A percentile compares a stretch with the other conserved stretches of the same genome.
Conservation (phyloP, 2,113 vertebrate genomes). For the Saimiri boliviensis region DNA sequence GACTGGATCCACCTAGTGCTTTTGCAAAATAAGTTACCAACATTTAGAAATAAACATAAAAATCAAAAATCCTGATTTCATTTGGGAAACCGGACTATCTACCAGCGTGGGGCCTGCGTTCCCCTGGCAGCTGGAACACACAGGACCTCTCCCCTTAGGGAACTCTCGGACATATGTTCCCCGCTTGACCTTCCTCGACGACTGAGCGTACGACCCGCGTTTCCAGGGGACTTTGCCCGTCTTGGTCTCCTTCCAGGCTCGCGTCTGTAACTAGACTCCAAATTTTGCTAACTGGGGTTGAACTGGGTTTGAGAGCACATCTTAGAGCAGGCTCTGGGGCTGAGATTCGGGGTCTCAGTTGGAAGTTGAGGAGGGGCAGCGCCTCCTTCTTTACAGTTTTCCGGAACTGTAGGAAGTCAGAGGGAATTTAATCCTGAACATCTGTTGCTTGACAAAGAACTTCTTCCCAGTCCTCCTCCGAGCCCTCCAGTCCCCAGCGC, state of each 20-base stretch:
- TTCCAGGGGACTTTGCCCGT: background rate
- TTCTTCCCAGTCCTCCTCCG: background rate
- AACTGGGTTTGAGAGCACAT: background rate
- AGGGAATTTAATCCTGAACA: background rate
- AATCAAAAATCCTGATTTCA: background rate
- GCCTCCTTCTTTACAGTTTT: background rate
- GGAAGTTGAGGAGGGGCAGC: background rate
- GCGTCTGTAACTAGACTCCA: background rate
- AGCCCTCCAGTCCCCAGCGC: constrained; percentile 11
- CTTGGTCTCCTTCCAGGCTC: background rate
- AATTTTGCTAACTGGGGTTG: background rate
- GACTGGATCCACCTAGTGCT: background rate
- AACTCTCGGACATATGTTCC: accelerated
- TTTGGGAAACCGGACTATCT: background rate
- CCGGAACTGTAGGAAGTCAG: background rate
- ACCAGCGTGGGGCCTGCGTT: background rate
- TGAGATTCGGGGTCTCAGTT: background rate
- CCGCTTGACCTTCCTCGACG: background rate
- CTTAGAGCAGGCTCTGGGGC: background rate
- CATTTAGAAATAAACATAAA: background rate
- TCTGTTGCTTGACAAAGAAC: constrained; percentile 76
- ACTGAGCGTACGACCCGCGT: background rate
- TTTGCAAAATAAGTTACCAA: background rate
- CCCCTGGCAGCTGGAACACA: background rate
- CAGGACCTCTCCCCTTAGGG: background rate